Evolutionary conservation across 2,797 vertebrate genomes (phyloP), one percentile per base, ranked within the genome.

Genomic region (Pangasius larnaudii): DNA sequence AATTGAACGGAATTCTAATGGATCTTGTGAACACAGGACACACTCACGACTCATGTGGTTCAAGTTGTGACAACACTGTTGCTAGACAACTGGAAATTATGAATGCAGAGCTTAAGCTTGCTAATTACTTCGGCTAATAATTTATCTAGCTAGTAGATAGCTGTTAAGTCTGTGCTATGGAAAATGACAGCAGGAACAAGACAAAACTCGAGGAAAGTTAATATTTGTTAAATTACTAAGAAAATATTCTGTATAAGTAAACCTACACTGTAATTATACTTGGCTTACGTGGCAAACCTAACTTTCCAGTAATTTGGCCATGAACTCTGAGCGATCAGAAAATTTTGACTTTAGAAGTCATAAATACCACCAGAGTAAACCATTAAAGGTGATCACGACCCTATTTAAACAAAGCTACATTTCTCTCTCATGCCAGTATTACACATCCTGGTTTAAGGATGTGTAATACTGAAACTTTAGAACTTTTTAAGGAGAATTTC

Each of bases 161-260:
- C 39, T 18, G 56, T 81, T 11, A 81, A 42, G 36, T 7, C 79
- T 3, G 58, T 42, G 7, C 36, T 61, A 42, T 61, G 79, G 13
- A 79, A 36, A 79, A 36, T 16, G 33, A 24, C 33, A 8, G 33
- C 33, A 27, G 36, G 42, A 81, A 42, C 58, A 2, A 42, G 22
- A 27, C 5, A 16, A 81, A 81, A 61, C 56, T 16, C 1, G 6
- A 61, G 36, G 79, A 61, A 81, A 81, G 33, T 59, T 81, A 81
- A 59, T 61, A 42, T 81, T 61, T 81, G 22, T 24, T 42, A 42
- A 42, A 42, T 61, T 61, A 61, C 36, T 2, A 58, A 80, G 53
- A 59, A 59, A 36, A 80, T 6, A 42, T 42, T n/a, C 79, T n/a
- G 36, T 81, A 61, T 18, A 61, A 80, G 53, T 80, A 80, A 78